Evolutionary conservation across 2,888 invertebrate genomes (phyloP), one percentile per base, ranked within the genome.

Genomic region (Lamproptera curius): DNA sequence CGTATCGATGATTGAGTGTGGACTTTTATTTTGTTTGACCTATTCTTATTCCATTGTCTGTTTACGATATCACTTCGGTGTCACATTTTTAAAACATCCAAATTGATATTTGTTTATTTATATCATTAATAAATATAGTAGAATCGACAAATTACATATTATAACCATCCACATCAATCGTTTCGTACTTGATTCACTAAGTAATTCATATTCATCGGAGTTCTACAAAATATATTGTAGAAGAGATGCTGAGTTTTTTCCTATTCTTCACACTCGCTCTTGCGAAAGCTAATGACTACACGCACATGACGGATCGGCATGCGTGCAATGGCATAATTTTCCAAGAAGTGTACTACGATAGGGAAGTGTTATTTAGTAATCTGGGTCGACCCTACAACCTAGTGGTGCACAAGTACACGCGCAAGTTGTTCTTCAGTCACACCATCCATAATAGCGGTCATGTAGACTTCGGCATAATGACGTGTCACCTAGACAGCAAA

Each of bases 391-490:
- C 85, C 0, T 73, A 72, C 53, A 84, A 81, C 50, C 56, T 85
- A 23, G 64, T 83, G 10, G 55, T 77, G 49, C 85, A 84, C 50
- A 82, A 71, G 55, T 81, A 65, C 42, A 76, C 84, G 1, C 73
- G 73, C 0, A 63, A 64, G 0, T 54, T 85, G 0, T 83, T 83
- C 62, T 84, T 83, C 50, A 85, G 85, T 42, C 78, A 83, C 31
- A 83, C 80, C 0, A 61, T 77, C 2, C 59, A 71, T 3, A 73
- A 71, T 0, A 73, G 65, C 0, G 62, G 65, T 1, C 60, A 67
- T 9, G 61, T 74, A 0, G 83, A 85, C 39, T 85, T 84, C 39
- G 62, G 60, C 0, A 79, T 86, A 11, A 70, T 70, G 16, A 58
- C 67, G 0, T 83, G 82, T 42, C 59, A 75, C 34, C 23, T 84